These are phyloP conservation scores for Timema cristinae DNA, from an alignment of 2,888 invertebrate species.

Conservation along the genomic window DNA sequence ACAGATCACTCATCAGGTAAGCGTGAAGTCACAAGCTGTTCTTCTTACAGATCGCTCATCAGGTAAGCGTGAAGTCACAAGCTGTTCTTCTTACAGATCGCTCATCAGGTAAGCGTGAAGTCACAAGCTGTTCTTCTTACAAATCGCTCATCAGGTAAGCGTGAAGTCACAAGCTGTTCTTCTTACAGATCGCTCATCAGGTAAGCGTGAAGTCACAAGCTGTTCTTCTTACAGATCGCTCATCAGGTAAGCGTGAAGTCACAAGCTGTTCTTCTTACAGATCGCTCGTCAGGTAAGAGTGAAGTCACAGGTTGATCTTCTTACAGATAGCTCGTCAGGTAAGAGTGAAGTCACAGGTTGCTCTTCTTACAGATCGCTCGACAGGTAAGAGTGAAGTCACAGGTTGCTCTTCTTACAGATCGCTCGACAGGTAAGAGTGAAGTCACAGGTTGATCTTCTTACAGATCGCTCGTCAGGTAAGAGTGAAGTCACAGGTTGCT, in stretches of 20 bases:
- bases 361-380: slow-evolving; percentile 8
- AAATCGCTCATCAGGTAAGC: background rate
- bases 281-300: background rate
- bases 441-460: background rate
- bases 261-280: background rate
- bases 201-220: background rate
- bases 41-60: slow-evolving; percentile 2
- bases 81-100: background rate
- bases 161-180: background rate
- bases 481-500: background rate
- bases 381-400: background rate
- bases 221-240: slow-evolving; percentile 6
- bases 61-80: background rate
- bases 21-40: background rate
- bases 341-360: background rate
- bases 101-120: background rate
- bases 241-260: background rate
- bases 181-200: background rate
- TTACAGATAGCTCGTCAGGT: no score
- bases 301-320: no score
- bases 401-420: background rate
- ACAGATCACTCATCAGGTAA: background rate
- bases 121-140: background rate
- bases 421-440: background rate
- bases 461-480: slow-evolving; percentile 6